Conservation (phyloP, 2,888 invertebrate species). For the Eupithecia abbreviata region DNA sequence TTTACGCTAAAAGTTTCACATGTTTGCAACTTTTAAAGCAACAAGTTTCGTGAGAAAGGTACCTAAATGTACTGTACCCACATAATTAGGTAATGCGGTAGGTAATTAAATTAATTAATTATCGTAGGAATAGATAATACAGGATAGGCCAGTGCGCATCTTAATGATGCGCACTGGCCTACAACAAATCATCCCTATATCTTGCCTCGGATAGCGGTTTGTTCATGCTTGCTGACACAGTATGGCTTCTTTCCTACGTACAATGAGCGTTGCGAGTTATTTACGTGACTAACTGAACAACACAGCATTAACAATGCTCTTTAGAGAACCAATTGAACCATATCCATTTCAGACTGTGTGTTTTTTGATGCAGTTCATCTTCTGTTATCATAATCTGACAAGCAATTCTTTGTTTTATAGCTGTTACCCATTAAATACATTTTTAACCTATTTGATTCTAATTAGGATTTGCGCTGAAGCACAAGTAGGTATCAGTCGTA, state of each 20-base stretch:
- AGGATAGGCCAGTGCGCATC: too few relatives aligned
- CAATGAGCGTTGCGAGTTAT: not conserved
- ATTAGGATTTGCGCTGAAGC: not conserved
- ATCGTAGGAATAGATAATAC: not conserved
- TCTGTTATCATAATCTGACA: not conserved
- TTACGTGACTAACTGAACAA: constrained; percentile 12
- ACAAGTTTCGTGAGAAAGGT: not conserved
- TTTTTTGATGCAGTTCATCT: not conserved
- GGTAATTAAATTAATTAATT: not conserved
- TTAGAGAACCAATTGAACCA: not conserved
- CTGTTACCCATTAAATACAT: not conserved
- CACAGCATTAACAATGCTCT: not conserved
- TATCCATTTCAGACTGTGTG: not conserved
- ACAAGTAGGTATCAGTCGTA: not conserved
- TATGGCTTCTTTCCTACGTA: constrained; percentile 27
- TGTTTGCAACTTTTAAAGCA: not conserved
- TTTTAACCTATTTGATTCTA: not conserved
- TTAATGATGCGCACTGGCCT: not conserved
- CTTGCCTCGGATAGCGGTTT: constrained; percentile 9
- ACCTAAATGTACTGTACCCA: not conserved
- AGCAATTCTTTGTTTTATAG: not conserved
- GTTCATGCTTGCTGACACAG: constrained; percentile 5
- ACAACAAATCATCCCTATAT: not conserved
- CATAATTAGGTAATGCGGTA: not conserved
- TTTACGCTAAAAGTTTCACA: not conserved